Conservation (phyloP, 2,113 vertebrate species). For the Podarcis cretensis region DNA sequence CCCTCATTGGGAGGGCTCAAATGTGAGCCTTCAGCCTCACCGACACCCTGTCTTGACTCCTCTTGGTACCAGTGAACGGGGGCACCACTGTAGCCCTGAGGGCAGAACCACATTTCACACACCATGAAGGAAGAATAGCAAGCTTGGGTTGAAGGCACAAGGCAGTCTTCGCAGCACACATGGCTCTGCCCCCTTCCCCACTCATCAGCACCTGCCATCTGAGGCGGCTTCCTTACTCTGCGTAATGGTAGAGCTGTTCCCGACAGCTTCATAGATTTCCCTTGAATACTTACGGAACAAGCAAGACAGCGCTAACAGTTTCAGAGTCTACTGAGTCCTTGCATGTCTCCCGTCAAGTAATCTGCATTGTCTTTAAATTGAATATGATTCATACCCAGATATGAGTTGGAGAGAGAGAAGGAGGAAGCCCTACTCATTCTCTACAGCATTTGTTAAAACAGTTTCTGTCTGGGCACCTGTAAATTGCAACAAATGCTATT, state of each 20-base stretch:
- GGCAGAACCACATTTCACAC: too few species aligned
- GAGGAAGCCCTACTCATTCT: neutral
- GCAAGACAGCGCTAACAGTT: neutral
- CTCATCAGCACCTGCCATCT: too few species aligned
- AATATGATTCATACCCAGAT: neutral
- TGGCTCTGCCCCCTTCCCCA: neutral
- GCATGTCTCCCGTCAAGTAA: neutral
- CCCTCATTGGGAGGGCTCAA: too few species aligned
- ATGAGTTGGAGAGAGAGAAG: constrained; percentile 8
- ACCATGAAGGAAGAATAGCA: too few species aligned
- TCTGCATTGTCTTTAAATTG: neutral
- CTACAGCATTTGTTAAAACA: neutral
- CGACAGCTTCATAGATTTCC: neutral
- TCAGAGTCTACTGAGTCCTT: neutral
- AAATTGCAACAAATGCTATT: constrained; percentile 38
- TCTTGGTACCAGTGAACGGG: too few species aligned
- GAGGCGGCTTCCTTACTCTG: neutral
- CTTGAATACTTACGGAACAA: neutral
- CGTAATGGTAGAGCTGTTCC: neutral
- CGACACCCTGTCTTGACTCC: too few species aligned
- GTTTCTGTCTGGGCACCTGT: constrained; percentile 34
- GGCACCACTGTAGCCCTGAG: too few species aligned
- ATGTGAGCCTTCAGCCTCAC: too few species aligned
- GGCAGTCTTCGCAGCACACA: neutral
- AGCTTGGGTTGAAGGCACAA: neutral